These are phyloP conservation scores for Ridgeia piscesae DNA, from an alignment of 1,140 invertebrate species.

Conservation along the genomic window DNA sequence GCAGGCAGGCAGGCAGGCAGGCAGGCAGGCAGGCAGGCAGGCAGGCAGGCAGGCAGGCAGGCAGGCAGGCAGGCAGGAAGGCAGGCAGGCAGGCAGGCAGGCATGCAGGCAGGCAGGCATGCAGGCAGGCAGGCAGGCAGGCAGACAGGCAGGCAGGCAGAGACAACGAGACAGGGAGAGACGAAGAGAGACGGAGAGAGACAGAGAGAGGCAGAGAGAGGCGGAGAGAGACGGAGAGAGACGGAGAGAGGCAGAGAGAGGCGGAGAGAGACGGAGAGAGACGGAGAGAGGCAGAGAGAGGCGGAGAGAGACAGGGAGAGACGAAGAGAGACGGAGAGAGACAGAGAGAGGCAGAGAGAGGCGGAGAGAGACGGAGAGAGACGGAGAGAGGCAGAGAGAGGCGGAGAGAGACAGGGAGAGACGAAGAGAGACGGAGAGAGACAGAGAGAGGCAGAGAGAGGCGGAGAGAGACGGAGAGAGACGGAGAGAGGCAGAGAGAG, in stretches of 20 bases:
- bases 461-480: constrained; percentile 2
- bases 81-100: too few relatives aligned
- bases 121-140: neutral
- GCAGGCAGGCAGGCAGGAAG: neutral
- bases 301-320: too few relatives aligned
- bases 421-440: constrained; percentile 9
- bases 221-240: too few relatives aligned
- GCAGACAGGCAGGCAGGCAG: too few relatives aligned
- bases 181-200: too few relatives aligned
- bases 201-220: too few relatives aligned
- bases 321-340: too few relatives aligned
- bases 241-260: neutral
- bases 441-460: constrained; percentile 13
- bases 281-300: constrained; percentile 8
- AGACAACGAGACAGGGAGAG: too few relatives aligned
- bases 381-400: neutral
- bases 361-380: neutral
- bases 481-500: neutral
- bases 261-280: neutral
- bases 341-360: neutral
- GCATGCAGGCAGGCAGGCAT: neutral
- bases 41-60: too few relatives aligned
- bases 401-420: too few relatives aligned
- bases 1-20: too few relatives aligned
- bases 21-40: too few relatives aligned